phyloP scores from a whole-genome alignment of 2,888 invertebrate species.

The Calameuta pallipes region DNA sequence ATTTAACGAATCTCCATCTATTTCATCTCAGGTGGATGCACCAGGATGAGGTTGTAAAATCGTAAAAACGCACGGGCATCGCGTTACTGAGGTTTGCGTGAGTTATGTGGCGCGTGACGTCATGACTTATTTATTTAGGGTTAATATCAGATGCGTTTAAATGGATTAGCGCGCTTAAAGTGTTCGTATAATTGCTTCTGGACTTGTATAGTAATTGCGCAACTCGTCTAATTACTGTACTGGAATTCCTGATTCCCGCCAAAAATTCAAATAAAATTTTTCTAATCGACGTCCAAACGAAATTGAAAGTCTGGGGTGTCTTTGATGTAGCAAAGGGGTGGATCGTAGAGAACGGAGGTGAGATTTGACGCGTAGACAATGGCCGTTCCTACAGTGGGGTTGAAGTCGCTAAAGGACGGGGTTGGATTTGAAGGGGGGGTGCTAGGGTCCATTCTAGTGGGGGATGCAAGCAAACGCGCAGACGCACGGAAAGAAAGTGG shows the following conservation, averaged over 20 bases:
- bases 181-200: not conserved
- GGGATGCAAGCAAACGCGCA: slow-evolving; percentile 34
- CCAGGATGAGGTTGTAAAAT: slow-evolving; percentile 45
- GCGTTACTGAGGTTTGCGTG: slow-evolving; percentile 40
- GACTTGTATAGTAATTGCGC: not conserved
- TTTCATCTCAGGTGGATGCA: slow-evolving; percentile 48
- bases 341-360: slow-evolving; percentile 34
- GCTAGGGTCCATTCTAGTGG: not conserved
- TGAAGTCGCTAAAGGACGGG: slow-evolving; percentile 29
- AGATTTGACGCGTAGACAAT: slow-evolving; percentile 62
- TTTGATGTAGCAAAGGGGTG: slow-evolving; percentile 11
- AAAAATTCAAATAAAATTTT: not conserved
- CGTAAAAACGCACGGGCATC: slow-evolving; percentile 24
- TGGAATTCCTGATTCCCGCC: not conserved
- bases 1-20: slow-evolving; percentile 58
- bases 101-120: slow-evolving; percentile 55
- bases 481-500: slow-evolving; percentile 44
- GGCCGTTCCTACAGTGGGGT: slow-evolving; percentile 49
- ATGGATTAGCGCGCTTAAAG: not conserved
- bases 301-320: not conserved
- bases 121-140: slow-evolving; percentile 53
- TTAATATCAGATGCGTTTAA: not conserved
- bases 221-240: not conserved
- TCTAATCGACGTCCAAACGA: not conserved
- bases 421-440: slow-evolving; percentile 7